These are phyloP conservation scores for Polyommatus iphigenia DNA, from an alignment of 2,888 invertebrate genomes.

Conservation along the genomic window DNA sequence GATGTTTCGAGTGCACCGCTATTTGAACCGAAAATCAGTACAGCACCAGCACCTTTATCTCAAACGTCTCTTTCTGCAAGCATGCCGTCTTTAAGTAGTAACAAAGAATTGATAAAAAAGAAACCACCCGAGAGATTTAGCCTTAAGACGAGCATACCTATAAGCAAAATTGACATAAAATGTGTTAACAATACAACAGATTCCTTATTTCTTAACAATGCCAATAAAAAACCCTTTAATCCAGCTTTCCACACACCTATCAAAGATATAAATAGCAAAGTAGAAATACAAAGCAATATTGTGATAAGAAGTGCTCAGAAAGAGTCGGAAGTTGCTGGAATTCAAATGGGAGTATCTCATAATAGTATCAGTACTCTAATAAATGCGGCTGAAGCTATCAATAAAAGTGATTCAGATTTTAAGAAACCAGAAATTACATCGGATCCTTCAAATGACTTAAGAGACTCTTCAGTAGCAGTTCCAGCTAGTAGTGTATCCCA, in stretches of 20 bases:
- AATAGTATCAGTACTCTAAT: conserved; percentile 56
- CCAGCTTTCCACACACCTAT: conserved; percentile 48
- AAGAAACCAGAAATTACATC: conserved; percentile 55
- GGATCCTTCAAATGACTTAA: conserved; percentile 49
- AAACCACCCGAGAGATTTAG: conserved; percentile 66
- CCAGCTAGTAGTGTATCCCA: conserved; percentile 39
- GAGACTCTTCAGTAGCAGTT: conserved; percentile 45
- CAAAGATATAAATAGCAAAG: conserved; percentile 50
- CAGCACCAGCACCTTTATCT: conserved; percentile 52
- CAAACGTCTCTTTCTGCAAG: conserved; percentile 62
- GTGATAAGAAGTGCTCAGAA: conserved; percentile 62
- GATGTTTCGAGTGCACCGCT: conserved; percentile 47
- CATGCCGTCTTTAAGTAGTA: conserved; percentile 47
- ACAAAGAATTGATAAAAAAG: conserved; percentile 56
- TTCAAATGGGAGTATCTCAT: conserved; percentile 38
- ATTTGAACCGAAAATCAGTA: conserved; percentile 60
- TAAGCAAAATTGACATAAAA: conserved; percentile 74
- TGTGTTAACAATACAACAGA: conserved; percentile 60
- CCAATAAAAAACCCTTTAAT: conserved; percentile 49
- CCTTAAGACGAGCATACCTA: conserved; percentile 74
- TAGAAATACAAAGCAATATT: conserved; percentile 72
- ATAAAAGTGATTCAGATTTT: conserved; percentile 57
- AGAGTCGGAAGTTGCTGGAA: conserved; percentile 48
- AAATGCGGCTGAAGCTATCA: conserved; percentile 65
- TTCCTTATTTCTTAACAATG: conserved; percentile 46